Evolutionary conservation across 2,888 invertebrate species (phyloP).

Genomic region (Chrysopilus asiliformis): DNA sequence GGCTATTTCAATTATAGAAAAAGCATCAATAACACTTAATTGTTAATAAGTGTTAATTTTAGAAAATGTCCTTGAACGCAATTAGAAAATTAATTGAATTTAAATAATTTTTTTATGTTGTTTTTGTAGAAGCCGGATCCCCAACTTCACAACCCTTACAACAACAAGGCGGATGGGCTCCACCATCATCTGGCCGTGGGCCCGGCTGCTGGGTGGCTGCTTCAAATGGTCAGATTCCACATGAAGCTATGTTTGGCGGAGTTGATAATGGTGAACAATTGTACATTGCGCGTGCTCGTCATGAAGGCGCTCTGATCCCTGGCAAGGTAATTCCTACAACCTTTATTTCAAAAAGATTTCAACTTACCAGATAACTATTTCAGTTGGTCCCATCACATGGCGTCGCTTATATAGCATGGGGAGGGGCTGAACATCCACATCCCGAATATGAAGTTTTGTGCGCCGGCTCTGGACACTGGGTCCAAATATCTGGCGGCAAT

Average conservation of each 20-base stretch:
- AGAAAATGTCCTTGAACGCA: slow-evolving; percentile 1
- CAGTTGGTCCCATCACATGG: slow-evolving; percentile 50
- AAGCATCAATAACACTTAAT: no score
- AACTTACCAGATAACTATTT: neutral
- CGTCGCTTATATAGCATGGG: slow-evolving; percentile 61
- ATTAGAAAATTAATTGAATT: neutral
- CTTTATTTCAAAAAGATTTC: neutral
- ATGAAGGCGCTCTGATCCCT: slow-evolving; percentile 61
- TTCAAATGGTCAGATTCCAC: slow-evolving; percentile 49
- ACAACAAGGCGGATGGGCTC: slow-evolving; percentile 9
- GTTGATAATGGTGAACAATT: slow-evolving; percentile 48
- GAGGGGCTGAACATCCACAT: slow-evolving; percentile 55
- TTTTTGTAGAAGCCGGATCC: slow-evolving; percentile 5
- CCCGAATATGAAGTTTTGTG: slow-evolving; percentile 55
- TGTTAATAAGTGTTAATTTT: no score
- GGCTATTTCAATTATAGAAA: no score
- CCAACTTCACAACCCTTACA: slow-evolving; percentile 16
- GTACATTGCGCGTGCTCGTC: slow-evolving; percentile 54
- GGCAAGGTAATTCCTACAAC: slow-evolving; percentile 43
- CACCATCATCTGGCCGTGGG: slow-evolving; percentile 23
- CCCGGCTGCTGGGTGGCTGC: slow-evolving; percentile 46
- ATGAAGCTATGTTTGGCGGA: slow-evolving; percentile 55
- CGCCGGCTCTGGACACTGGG: slow-evolving; percentile 50
- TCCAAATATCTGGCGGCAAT: slow-evolving; percentile 48
- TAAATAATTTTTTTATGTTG: neutral